Evolutionary conservation across 2,888 invertebrate genomes (phyloP).

Genomic region (Apocheima hispidaria): DNA sequence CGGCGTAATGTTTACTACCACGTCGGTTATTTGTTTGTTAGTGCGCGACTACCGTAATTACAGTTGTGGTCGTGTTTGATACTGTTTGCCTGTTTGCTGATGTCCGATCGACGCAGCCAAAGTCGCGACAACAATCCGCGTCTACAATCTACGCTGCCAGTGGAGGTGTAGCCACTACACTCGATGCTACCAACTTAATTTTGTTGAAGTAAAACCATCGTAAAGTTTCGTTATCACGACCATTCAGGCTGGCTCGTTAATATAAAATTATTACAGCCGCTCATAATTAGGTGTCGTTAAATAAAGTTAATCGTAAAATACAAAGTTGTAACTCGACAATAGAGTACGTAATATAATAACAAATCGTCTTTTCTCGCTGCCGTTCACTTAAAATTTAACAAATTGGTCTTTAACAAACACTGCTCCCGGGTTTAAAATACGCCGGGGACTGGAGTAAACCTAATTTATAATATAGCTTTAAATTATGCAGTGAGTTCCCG

Average conservation of each 20-base stretch:
- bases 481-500: slow-evolving; percentile 71
- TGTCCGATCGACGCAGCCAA: slow-evolving; percentile 13
- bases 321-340: slow-evolving; percentile 48
- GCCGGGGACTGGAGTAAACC: slow-evolving; percentile 55
- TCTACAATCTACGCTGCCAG: not conserved
- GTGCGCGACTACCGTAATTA: slow-evolving; percentile 64
- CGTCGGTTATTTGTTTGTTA: slow-evolving; percentile 64
- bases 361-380: slow-evolving; percentile 52
- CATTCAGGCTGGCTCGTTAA: slow-evolving; percentile 43
- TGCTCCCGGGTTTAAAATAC: slow-evolving; percentile 62
- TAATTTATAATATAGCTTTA: slow-evolving; percentile 70
- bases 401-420: slow-evolving; percentile 65
- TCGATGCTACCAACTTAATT: slow-evolving; percentile 28
- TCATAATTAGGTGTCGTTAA: slow-evolving; percentile 46
- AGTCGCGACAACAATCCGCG: not conserved
- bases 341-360: slow-evolving; percentile 44
- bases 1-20: slow-evolving; percentile 61
- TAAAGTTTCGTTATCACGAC: slow-evolving; percentile 41
- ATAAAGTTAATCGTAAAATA: slow-evolving; percentile 49
- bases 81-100: slow-evolving; percentile 53
- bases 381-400: slow-evolving; percentile 59
- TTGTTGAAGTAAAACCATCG: slow-evolving; percentile 43
- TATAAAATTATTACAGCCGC: slow-evolving; percentile 42
- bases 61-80: slow-evolving; percentile 60
- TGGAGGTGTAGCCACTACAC: not conserved